Evolutionary conservation across 2,797 vertebrate genomes (phyloP), one percentile per base, ranked within the genome.

Genomic region (Mallotus villosus): DNA sequence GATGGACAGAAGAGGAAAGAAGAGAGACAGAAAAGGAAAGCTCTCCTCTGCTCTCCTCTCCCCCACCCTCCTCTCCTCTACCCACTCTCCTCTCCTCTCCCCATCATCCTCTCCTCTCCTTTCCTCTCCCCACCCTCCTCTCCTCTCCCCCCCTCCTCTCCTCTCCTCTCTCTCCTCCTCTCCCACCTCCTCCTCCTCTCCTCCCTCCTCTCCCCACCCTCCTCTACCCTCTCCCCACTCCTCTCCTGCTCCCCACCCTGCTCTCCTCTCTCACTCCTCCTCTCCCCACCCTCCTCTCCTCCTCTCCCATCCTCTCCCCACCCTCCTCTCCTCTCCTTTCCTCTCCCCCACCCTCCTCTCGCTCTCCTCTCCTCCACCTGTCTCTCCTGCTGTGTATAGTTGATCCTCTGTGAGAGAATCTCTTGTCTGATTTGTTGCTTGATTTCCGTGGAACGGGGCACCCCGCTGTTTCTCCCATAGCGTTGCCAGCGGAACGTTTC

Each of bases 391-490:
- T 75, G 70, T 72, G 25, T 67, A 41, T 41, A 17, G 37, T 19
- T 59, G 41, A 70, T 70, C 68, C 29, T 65, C 72, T 60, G 62
- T 22, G 67, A 67, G 72, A 53, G 66, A 72, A 29, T 32, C 63
- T 51, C 69, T 46, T 49, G 21, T 68, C 27, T 49, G 55, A 73
- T 75, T 66, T 49, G 25, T 41, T n/a, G 25, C 64, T 73, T 71
- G 19, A 60, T 73, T 86, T 85, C 73, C 7, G 4, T 59, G 69
- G 68, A 80, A 81, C 27, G 53, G 75, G 67, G 71, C 74, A 77
- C 73, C 76, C 70, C 25, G 63, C 2, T 9, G 77, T 78, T 78
- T 49, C 61, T 78, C 85, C 79, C 76, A 67, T 71, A 84, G 86
- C 58, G 2, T 41, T 66, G 76, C 78, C 74, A 67, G 69, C 19